Percentiles rank a stretch among this genome's conserved stretches.
phyloP scores from a whole-genome alignment of 2,113 vertebrate species.

The Gallinago paraguaiae region DNA sequence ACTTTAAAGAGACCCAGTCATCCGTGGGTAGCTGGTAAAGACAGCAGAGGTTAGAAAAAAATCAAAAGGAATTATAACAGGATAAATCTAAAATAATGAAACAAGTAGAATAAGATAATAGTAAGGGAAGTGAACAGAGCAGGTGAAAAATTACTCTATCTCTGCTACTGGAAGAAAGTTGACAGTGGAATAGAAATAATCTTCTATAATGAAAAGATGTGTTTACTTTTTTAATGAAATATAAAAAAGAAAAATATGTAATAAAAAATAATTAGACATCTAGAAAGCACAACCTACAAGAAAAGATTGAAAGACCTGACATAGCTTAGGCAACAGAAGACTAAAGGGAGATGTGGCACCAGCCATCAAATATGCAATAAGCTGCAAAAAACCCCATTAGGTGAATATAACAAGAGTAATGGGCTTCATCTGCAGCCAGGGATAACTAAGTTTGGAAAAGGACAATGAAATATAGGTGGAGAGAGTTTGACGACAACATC shows the following conservation, averaged over 20 bases:
- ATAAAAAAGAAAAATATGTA: neutral
- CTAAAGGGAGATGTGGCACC: neutral
- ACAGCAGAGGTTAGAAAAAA: neutral
- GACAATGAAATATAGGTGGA: neutral
- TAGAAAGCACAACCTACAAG: neutral
- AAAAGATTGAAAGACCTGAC: neutral
- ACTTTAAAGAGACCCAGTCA: neutral
- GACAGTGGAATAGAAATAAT: neutral
- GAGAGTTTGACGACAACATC: neutral
- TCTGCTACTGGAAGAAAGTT: neutral
- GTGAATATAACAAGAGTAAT: neutral
- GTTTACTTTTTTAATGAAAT: neutral
- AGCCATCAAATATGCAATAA: neutral
- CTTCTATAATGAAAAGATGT: neutral
- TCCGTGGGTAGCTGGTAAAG: neutral
- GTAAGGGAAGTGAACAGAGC: neutral
- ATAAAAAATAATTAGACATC: neutral
- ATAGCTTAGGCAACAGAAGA: neutral
- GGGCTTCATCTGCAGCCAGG: neutral
- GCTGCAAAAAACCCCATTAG: neutral
- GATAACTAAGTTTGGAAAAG: neutral
- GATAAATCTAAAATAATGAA: constrained; percentile 30
- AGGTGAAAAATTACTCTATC: neutral
- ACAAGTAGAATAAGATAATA: neutral
- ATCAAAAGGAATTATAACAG: neutral